These are phyloP conservation scores for Diadophis punctatus DNA, from an alignment of 2,113 vertebrate species.

Conservation along the genomic window DNA sequence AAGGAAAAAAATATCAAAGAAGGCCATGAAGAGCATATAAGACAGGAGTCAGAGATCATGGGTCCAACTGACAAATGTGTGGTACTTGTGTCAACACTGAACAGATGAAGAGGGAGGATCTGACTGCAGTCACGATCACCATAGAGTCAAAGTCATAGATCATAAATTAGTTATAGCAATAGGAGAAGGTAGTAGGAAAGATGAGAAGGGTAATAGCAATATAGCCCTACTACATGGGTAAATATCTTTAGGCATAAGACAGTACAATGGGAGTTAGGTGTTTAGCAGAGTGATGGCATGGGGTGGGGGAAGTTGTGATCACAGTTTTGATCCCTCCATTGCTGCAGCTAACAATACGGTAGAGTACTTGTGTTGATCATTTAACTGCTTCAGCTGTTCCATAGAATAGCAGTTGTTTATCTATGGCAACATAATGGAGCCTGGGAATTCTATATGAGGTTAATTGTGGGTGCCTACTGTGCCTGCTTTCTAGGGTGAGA, in stretches of 20 bases:
- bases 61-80: not conserved
- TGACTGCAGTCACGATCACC: not conserved
- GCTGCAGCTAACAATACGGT: not conserved
- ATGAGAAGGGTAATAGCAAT: not conserved
- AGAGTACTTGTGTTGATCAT: not conserved
- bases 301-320: not conserved
- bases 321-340: not conserved
- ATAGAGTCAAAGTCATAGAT: not conserved
- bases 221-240: not conserved
- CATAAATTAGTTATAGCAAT: not conserved
- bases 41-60: not conserved
- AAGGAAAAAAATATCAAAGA: not conserved
- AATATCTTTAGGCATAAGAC: not conserved
- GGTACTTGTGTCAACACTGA: not conserved
- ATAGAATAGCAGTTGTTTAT: not conserved
- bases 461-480: not conserved
- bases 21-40: not conserved
- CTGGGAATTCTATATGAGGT: not conserved
- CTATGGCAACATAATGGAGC: not conserved
- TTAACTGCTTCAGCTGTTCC: not conserved
- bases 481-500: not conserved
- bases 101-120: not conserved
- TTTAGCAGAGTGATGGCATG: not conserved
- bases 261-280: not conserved
- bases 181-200: not conserved